Base-by-base conservation (phyloP, 1,140 invertebrate species). In the Drosophila parvula region DNA sequence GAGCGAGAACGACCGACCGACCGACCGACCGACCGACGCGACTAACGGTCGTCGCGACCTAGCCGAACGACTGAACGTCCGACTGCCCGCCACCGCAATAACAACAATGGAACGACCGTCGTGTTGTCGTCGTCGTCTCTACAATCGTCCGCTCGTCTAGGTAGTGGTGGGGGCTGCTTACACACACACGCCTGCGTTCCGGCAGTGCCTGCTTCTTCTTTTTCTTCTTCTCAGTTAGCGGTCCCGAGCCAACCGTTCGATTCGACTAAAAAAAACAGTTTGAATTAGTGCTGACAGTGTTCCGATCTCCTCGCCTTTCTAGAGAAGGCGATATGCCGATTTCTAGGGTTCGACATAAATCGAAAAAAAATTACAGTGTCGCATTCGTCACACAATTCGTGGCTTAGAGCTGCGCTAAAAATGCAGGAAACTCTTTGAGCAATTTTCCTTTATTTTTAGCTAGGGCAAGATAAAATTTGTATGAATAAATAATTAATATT, bases 61-160 rank as follows among this genome's bases (percentile, higher is more conserved):
- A 36, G 9, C 50, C 50, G 50, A 53, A 22, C 50, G 50, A 27
- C 51, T n/a, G 34, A 55, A 55, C 51, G 51, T 27, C 51, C 12
- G 34, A 55, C 51, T 34, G 51, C 34, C 32, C 51, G 51, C 51
- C 51, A 55, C 18, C 51, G 30, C 50, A 51, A 51, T 36, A 51
- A 51, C 50, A 55, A 55, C 51, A 55, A 55, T 55, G 51, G 51
- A 18, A 53, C 50, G 50, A 36, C 34, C 51, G 51, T 55, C 51
- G 51, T 55, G 51, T 53, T 53, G 50, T 38, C 50, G 58, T 45
- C 74, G 79, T 85, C 78, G 74, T 85, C 80, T 70, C 83, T 76
- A 38, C 51, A 55, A 38, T 55, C 36, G 45, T 45, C 70, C 69
- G 44, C 65, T 57, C 28, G 61, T 18, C 51, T 43, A 28, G 14